Conservation (phyloP, 2,797 vertebrate species). For the Heteromormyrus szaboi region DNA sequence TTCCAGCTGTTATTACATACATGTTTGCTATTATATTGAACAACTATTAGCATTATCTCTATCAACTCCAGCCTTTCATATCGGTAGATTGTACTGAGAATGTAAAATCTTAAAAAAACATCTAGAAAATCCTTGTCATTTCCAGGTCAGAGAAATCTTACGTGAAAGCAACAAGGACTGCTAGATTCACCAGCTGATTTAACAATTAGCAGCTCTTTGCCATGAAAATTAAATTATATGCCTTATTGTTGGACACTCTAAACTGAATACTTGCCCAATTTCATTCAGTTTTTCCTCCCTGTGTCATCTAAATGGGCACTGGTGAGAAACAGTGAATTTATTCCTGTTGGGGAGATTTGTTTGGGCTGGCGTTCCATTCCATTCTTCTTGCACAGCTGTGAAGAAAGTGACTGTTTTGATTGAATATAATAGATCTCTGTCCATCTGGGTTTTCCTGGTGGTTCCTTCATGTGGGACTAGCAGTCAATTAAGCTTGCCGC, state of each 20-base stretch:
- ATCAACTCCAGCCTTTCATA: background rate
- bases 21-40: background rate
- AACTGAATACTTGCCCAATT: background rate
- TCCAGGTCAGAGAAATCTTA: background rate
- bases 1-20: background rate
- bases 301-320: background rate
- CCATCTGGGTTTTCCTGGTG: constrained; percentile 6
- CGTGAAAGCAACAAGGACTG: background rate
- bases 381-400: background rate
- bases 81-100: background rate
- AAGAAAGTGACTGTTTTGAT: constrained; percentile 17
- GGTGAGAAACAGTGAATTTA: background rate
- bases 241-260: background rate
- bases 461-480: constrained; percentile 17
- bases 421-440: constrained; percentile 16
- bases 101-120: background rate
- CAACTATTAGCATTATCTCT: background rate
- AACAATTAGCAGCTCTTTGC: background rate
- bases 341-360: constrained; percentile 2
- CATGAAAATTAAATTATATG: background rate
- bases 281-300: constrained; percentile 1
- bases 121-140: background rate
- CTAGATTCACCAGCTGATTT: background rate
- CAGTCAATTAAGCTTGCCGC: constrained; percentile 83
- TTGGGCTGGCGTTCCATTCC: background rate